Evolutionary conservation across 1,140 invertebrate species (phyloP), one percentile per base, ranked within the genome.

Genomic region (Trachymyrmex septentrionalis): DNA sequence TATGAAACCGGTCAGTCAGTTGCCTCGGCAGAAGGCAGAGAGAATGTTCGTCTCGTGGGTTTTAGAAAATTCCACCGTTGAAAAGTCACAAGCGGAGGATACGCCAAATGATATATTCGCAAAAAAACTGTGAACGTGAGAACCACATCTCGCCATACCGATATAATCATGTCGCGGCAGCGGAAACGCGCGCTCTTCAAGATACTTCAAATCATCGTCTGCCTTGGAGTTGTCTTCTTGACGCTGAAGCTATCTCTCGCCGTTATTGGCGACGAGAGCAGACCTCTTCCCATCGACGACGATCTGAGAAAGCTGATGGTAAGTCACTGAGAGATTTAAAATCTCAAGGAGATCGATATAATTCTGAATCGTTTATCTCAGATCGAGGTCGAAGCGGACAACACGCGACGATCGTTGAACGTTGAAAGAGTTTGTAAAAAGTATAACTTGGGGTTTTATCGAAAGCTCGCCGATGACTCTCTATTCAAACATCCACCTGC

Each of bases 401-500:
- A 95, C 88, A 82, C 34, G 0, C 57, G 87, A 21, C 90, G 96
- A 48, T 81, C 94, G 3, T 53, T 86, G 1, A 91, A 84, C 34
- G 89, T 96, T 0, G 87, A 93, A 53, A 86, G 91, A 71, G 90
- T 94, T 0, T 96, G 96, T 76, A 76, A 90, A 80, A 94, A 93
- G 48, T 95, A 96, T 86, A 95, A 95, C 85, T 87, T 96, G 67
- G 96, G 96, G 5, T 85, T 91, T 21, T 95, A 95, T 86, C 86
- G 90, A 69, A 86, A 93, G 24, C 34, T 78, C 21, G 87, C 86
- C 3, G 89, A 88, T 57, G 57, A 88, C 38, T 75, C 93, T 0
- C 27, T 63, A 0, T 91, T 96, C 64, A 96, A 95, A 86, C 94
- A 96, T 82, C 96, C 96, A 1, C 96, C 96, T 12, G 94, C 95